Conservation (phyloP, 2,113 vertebrate genomes). For the Petaurus breviceps region DNA sequence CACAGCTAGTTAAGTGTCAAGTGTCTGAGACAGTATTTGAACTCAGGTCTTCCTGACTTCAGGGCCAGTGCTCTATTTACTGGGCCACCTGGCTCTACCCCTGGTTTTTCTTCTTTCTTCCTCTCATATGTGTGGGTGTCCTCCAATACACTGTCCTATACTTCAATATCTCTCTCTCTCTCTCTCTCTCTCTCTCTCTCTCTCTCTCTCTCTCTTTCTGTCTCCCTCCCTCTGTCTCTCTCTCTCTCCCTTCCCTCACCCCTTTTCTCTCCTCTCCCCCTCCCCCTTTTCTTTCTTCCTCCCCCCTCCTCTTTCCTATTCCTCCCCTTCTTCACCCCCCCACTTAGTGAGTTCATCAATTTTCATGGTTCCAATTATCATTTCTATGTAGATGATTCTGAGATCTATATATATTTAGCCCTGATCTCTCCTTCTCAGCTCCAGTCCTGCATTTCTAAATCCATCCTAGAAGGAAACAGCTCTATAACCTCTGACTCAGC, state of each 20-base stretch:
- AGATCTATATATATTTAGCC: background rate
- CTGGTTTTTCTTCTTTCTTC: background rate
- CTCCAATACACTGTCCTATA: background rate
- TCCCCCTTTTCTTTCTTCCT: no score
- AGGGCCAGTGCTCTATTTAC: no score
- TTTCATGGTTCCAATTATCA: background rate
- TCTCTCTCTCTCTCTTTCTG: no score
- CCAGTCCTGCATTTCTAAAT: background rate
- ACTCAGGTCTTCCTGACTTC: no score
- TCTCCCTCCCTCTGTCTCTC: no score
- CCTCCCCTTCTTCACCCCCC: background rate
- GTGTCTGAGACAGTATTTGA: no score
- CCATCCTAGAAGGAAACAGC: background rate
- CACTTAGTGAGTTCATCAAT: background rate
- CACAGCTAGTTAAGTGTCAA: no score
- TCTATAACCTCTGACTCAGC: background rate
- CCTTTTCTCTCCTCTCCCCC: background rate
- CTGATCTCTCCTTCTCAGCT: background rate
- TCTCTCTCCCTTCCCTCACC: no score
- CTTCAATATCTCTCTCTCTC: no score
- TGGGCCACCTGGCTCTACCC: no score
- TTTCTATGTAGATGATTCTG: background rate
- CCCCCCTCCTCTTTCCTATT: no score
- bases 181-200: no score
- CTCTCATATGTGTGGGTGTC: background rate